These are phyloP conservation scores for Drosophila lacertosa DNA, from an alignment of 1,140 invertebrate species.

Conservation along the genomic window DNA sequence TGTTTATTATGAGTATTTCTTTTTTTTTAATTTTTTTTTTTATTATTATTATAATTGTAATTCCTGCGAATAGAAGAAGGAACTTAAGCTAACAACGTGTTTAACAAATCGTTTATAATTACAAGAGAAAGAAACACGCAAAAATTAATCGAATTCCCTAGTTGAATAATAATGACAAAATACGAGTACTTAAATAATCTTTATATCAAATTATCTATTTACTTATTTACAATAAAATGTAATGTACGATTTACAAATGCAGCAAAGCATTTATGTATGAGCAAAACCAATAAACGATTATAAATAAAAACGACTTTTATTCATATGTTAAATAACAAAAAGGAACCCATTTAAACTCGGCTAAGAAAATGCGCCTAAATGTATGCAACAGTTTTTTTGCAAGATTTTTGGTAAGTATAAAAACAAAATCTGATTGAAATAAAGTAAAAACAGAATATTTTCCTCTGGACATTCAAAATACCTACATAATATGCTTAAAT, in stretches of 20 bases:
- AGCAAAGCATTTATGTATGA: slow-evolving; percentile 32
- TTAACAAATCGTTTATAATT: slow-evolving; percentile 55
- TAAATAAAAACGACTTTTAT: background rate
- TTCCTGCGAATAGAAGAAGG: slow-evolving; percentile 46
- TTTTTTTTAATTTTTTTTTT: slow-evolving; percentile 50
- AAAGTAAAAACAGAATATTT: too few relatives aligned
- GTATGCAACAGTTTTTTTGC: background rate
- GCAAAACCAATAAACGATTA: slow-evolving; percentile 44
- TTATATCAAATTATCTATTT: slow-evolving; percentile 29
- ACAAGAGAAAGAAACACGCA: background rate
- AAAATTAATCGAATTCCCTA: slow-evolving; percentile 12
- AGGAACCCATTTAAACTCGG: background rate
- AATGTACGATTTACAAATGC: slow-evolving; percentile 34
- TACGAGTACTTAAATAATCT: slow-evolving; percentile 20
- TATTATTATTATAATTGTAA: slow-evolving; percentile 50
- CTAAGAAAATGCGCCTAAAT: background rate
- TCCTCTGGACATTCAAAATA: too few relatives aligned
- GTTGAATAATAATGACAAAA: slow-evolving; percentile 12
- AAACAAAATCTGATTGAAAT: too few relatives aligned
- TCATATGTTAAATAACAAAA: too few relatives aligned
- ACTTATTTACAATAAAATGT: slow-evolving; percentile 25
- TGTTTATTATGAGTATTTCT: slow-evolving; percentile 60
- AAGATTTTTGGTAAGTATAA: background rate
- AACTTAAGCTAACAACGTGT: slow-evolving; percentile 49
- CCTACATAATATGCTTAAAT: too few relatives aligned